Evolutionary conservation across 2,797 vertebrate genomes (phyloP), one percentile per base, ranked within the genome.

Genomic region (Potorous gilbertii): DNA sequence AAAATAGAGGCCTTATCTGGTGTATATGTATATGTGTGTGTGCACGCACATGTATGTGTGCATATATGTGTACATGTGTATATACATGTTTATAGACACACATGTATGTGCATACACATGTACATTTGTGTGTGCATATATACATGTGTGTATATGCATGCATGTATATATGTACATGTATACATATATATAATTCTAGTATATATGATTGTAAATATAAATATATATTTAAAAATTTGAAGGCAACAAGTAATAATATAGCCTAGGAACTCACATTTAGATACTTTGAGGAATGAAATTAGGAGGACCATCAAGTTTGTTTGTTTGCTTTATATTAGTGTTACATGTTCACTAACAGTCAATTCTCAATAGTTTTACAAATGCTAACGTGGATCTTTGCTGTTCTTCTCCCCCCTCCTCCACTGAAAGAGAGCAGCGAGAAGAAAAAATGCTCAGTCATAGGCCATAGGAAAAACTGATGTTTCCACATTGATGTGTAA

Each of bases 371-470:
- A 66, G 2, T 28, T 57, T 62, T 55, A 54, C 91, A 5, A 24
- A 90, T 66, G 94, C 18, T 55, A 50, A 50, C 18, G 92, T 95
- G 97, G 92, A 92, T 91, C 89, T 96, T 96, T 1, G 1, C 94
- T 93, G 96, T 66, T 74, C 93, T 96, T 96, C 89, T 93, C 95
- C 95, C 74, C 29, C 5, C 59, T 34, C 59, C 4, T 74, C 66
- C n/a, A 12, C 9, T 92, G 2, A 5, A 55, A 87, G 40, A 90
- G 9, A 81, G 21, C 40, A 81, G 21, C 0, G 8, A 81, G 21
- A 46, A 54, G 54, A 55, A n/a, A 28, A 55, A 6, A 13, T 6
- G 6, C 6, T 92, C 91, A 0, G 81, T 50, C 91, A 90, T 54
- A 1, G 0, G 91, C 56, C 5, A 55, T 2, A 2, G 46, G 55